A percentile compares a stretch with the other conserved stretches of the same genome.
phyloP scores from a whole-genome alignment of 1,140 invertebrate genomes.

The Catajapyx aquilonaris region DNA sequence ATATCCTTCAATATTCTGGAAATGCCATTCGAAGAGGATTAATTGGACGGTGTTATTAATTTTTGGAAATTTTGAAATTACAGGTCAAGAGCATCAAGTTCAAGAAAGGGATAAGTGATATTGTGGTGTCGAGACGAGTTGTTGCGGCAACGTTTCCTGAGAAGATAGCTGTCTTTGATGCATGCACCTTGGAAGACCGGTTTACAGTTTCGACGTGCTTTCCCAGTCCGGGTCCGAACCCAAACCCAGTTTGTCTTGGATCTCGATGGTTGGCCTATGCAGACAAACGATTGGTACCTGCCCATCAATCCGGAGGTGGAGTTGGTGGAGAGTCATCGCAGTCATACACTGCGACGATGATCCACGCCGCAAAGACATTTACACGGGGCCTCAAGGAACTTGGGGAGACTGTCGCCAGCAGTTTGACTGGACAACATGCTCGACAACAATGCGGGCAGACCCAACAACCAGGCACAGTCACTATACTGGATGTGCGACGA shows the following conservation, averaged over 20 bases:
- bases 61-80: slow-evolving; percentile 8
- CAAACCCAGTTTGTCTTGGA: slow-evolving; percentile 78
- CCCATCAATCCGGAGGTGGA: slow-evolving; percentile 69
- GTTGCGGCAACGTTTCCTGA: slow-evolving; percentile 74
- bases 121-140: slow-evolving; percentile 58
- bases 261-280: slow-evolving; percentile 43
- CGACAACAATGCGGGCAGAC: slow-evolving; percentile 15
- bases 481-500: slow-evolving; percentile 28
- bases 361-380: slow-evolving; percentile 83
- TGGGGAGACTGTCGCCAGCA: slow-evolving; percentile 82
- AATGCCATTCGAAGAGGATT: no score
- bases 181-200: slow-evolving; percentile 62
- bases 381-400: slow-evolving; percentile 66
- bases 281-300: slow-evolving; percentile 59
- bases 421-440: slow-evolving; percentile 43
- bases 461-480: slow-evolving; percentile 29
- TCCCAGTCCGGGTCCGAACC: slow-evolving; percentile 57
- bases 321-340: slow-evolving; percentile 42
- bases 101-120: slow-evolving; percentile 69
- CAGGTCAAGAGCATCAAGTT: slow-evolving; percentile 74
- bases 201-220: slow-evolving; percentile 75
- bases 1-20: no score
- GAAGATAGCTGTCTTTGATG: slow-evolving; percentile 77
- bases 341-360: slow-evolving; percentile 84
- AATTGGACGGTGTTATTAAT: slow-evolving; percentile 2